Evolutionary conservation across 2,888 invertebrate species (phyloP).

Genomic region (Trilocha varians): DNA sequence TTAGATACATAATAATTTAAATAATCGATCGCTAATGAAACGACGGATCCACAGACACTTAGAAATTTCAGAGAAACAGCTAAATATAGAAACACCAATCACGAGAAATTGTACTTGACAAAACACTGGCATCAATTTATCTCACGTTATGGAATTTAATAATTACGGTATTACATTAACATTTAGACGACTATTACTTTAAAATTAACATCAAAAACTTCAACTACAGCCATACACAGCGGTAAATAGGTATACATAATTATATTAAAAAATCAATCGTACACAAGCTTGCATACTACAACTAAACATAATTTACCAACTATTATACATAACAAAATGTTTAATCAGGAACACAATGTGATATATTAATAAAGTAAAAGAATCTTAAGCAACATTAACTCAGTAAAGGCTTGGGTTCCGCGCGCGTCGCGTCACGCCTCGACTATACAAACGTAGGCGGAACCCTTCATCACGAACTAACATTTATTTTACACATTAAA

Average conservation of each 20-base stretch:
- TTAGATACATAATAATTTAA: constrained; percentile 21
- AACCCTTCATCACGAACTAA: constrained; percentile 4
- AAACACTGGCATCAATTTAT: constrained; percentile 16
- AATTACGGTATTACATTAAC: neutral
- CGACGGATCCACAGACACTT: neutral
- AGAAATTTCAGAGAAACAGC: constrained; percentile 10
- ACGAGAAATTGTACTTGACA: constrained; percentile 33
- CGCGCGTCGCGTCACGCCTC: neutral
- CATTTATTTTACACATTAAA: constrained; percentile 6
- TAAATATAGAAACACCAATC: constrained; percentile 23
- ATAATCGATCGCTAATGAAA: neutral
- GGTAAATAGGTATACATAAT: neutral
- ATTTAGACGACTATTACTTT: neutral
- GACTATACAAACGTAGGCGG: neutral
- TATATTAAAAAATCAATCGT: neutral
- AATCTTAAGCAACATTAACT: constrained; percentile 8
- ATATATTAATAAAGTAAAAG: neutral
- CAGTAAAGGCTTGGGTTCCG: constrained; percentile 1
- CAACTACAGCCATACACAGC: neutral
- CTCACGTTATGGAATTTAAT: neutral
- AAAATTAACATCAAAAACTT: neutral
- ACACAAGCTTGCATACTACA: neutral
- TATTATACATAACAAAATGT: neutral
- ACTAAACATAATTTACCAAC: neutral
- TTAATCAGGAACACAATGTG: constrained; percentile 4